Evolutionary conservation across 1,140 invertebrate species (phyloP).

Genomic region (Chlorops oryzae): DNA sequence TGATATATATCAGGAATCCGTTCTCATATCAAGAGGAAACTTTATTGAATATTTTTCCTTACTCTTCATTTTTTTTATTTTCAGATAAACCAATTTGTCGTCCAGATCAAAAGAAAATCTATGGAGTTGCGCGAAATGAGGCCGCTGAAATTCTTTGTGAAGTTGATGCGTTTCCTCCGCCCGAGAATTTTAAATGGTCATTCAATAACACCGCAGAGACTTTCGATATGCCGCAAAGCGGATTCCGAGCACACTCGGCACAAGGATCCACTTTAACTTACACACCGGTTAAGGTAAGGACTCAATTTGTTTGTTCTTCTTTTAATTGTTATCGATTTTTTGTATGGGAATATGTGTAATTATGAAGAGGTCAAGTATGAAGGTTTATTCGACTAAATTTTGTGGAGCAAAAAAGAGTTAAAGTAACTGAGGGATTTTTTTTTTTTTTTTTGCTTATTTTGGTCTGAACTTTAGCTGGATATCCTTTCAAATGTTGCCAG

Average conservation of each 20-base stretch:
- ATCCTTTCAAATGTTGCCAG: no score
- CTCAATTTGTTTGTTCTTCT: not conserved
- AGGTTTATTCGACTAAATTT: no score
- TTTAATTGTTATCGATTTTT: not conserved
- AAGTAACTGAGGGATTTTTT: no score
- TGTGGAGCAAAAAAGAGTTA: no score
- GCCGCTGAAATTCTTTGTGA: conserved; percentile 72
- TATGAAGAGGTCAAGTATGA: not conserved
- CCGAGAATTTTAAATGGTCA: conserved; percentile 78
- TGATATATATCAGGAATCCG: no score
- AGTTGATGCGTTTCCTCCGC: conserved; percentile 79
- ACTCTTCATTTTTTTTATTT: conserved; percentile 4
- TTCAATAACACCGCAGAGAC: conserved; percentile 83
- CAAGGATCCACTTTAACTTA: conserved; percentile 69
- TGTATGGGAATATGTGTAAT: not conserved
- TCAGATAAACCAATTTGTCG: conserved; percentile 80
- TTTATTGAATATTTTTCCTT: no score
- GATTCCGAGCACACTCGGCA: conserved; percentile 48
- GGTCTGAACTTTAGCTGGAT: no score
- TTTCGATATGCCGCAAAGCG: conserved; percentile 62
- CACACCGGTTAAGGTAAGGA: conserved; percentile 59
- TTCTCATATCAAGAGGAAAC: no score
- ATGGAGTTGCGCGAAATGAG: conserved; percentile 79
- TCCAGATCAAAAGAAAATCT: conserved; percentile 68
- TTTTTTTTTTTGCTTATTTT: no score